Evolutionary conservation across 2,113 vertebrate genomes (phyloP).

Genomic region (Ovis canadensis): DNA sequence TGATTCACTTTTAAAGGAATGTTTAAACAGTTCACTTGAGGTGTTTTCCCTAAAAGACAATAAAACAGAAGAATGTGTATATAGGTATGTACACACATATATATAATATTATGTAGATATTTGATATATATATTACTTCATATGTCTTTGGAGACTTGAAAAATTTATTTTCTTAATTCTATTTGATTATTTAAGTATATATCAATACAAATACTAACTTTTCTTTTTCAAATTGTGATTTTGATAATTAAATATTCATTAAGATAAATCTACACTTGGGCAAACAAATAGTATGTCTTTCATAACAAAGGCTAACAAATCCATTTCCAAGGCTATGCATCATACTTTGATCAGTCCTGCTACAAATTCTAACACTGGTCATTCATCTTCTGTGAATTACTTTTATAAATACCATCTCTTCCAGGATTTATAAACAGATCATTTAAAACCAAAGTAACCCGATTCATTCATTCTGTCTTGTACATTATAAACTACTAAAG

Average conservation of each 20-base stretch:
- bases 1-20: neutral
- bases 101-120: neutral
- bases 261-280: neutral
- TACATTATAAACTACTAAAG: neutral
- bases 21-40: neutral
- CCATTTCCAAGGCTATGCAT: neutral
- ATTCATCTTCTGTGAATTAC: slow-evolving; percentile 26
- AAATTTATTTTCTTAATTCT: neutral
- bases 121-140: neutral
- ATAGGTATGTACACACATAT: neutral
- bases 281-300: neutral
- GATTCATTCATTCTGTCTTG: neutral
- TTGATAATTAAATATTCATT: neutral
- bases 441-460: slow-evolving; percentile 10
- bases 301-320: neutral
- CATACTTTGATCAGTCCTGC: neutral
- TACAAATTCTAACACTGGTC: neutral
- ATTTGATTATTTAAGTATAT: neutral
- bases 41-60: neutral
- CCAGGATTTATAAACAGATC: neutral
- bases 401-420: neutral
- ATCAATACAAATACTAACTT: neutral
- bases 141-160: neutral
- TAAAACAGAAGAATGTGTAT: neutral
- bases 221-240: neutral